Conservation (phyloP, 2,797 vertebrate species). For the Arnoldichthys spilopterus region DNA sequence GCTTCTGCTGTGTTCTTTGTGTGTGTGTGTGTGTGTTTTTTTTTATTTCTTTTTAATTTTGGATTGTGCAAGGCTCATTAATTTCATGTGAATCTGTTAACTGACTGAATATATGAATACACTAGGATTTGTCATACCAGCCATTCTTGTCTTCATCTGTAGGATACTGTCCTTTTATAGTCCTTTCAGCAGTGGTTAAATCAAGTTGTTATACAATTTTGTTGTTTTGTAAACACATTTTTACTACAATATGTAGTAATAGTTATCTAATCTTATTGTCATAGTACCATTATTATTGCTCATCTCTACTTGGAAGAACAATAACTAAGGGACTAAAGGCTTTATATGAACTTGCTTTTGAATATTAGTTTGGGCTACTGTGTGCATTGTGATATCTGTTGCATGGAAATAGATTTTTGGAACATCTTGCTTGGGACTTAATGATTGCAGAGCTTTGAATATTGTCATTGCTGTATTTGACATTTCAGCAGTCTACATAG, state of each 20-base stretch:
- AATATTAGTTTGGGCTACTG: neutral
- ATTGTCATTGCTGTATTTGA: slow-evolving; percentile 25
- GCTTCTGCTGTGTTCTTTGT: no score
- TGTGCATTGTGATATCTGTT: neutral
- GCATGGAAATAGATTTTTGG: neutral
- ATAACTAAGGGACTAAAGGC: neutral
- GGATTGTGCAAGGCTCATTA: no score
- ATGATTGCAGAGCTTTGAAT: neutral
- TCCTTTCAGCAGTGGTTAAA: no score
- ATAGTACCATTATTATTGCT: no score
- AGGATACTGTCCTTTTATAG: no score
- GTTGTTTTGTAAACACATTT: neutral
- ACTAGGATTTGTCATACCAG: no score
- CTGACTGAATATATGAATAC: no score
- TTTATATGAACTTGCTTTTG: neutral
- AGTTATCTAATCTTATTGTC: no score
- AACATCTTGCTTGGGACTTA: neutral
- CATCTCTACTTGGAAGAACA: neutral
- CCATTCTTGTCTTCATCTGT: no score
- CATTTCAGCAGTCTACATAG: slow-evolving; percentile 74
- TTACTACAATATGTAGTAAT: neutral
- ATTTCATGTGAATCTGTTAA: no score
- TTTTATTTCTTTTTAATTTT: no score
- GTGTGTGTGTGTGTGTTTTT: no score
- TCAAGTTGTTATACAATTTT: neutral